Conservation (phyloP, 2,113 vertebrate species). For the Butorides virescens region DNA sequence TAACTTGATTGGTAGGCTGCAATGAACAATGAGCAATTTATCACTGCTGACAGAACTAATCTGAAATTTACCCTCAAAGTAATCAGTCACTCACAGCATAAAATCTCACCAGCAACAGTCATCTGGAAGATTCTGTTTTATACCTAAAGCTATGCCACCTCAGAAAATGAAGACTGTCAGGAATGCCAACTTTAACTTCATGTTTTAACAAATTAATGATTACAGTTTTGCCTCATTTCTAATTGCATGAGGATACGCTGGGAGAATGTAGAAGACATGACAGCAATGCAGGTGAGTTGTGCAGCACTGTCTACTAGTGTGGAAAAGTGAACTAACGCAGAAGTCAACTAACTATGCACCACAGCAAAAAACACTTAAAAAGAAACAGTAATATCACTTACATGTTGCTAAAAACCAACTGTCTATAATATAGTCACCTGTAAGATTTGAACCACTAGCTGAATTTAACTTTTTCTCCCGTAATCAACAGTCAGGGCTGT, state of each 20-base stretch:
- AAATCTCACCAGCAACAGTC: neutral
- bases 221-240: neutral
- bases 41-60: neutral
- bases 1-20: neutral
- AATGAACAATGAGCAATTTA: neutral
- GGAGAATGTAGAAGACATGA: rapidly evolving
- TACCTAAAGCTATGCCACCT: neutral
- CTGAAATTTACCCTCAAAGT: slow-evolving; percentile 8
- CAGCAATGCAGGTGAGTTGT: neutral
- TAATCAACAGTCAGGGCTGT: neutral
- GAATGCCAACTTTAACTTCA: neutral
- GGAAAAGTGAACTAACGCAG: neutral
- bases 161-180: neutral
- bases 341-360: neutral
- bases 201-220: neutral
- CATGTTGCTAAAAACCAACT: neutral
- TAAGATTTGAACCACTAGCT: neutral
- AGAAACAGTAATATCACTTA: neutral
- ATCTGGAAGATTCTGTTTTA: neutral
- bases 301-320: neutral
- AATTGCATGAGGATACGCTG: neutral
- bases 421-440: neutral
- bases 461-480: neutral
- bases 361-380: neutral
- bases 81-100: neutral